Percentiles rank a stretch among this genome's conserved stretches.
phyloP scores from a whole-genome alignment of 1,140 invertebrate species.

The Himalopsyche phryganea region DNA sequence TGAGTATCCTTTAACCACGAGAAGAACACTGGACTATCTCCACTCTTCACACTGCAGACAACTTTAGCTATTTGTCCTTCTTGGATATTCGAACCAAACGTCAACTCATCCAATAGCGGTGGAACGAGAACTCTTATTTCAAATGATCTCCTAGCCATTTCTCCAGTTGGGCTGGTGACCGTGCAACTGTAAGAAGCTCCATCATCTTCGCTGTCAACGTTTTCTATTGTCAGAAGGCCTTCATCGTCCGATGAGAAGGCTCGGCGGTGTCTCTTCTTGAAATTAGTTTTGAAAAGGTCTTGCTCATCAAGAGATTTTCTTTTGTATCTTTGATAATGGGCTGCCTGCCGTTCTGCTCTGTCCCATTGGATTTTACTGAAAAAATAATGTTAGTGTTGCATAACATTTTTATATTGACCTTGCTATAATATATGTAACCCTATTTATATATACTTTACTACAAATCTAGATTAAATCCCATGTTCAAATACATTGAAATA shows the following conservation, averaged over 20 bases:
- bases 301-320: background rate
- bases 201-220: conserved; percentile 62
- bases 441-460: no score
- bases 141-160: conserved; percentile 65
- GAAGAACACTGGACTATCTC: conserved; percentile 78
- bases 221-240: conserved; percentile 65
- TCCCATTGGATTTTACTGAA: conserved; percentile 32
- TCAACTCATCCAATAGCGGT: conserved; percentile 60
- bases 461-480: no score
- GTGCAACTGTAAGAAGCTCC: conserved; percentile 80
- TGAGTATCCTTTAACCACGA: conserved; percentile 76
- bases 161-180: conserved; percentile 72
- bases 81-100: conserved; percentile 27
- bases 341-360: conserved; percentile 12
- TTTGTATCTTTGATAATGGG: conserved; percentile 26
- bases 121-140: conserved; percentile 71
- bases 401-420: no score
- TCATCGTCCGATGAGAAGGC: conserved; percentile 41
- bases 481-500: no score
- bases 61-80: conserved; percentile 58
- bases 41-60: conserved; percentile 77
- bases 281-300: no score
- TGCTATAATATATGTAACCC: background rate
- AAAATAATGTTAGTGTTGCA: no score
- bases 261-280: conserved; percentile 9